Base-by-base conservation (phyloP, 2,113 vertebrate genomes). In the Apodemus sylvaticus region DNA sequence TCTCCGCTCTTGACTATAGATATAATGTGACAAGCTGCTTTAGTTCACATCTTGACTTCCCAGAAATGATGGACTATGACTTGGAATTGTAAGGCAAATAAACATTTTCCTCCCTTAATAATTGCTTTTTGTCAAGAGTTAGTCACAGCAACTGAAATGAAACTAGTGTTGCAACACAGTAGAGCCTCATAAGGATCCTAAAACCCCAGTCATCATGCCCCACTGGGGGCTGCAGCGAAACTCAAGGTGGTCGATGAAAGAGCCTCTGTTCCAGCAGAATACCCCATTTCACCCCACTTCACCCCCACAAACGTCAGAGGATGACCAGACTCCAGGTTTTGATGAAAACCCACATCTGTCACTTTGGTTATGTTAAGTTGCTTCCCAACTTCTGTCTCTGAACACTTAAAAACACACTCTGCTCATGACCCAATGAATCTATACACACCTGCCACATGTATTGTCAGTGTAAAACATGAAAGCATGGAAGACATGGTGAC, bases 401-500 rank as follows among this genome's bases (percentile, higher is more conserved):
- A 2, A 34, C 82, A 24, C 42, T 3, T 7, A 48, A 73, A 39
- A 73, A 29, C 29, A 29, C 13, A 3, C 6, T 48, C 53, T 14
- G 11, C 29, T n/a, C 34, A 24, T 71, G 31, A 34, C 68, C 19
- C 48, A 45, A 16, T 73, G 64, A 22, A 55, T 39, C 51, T 26
- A 4, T 42, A 5, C 26, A 17, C 14, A 39, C 0, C 8, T 20
- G 13, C 0, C 16, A 29, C 3, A 5, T 12, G 17, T 5, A 71
- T 31, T 31, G 12, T 71, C 86, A 36, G 11, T 29, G 29, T 7
- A 31, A 19, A 24, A 31, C 36, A 71, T n/a, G 34, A 64, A 64
- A 3, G 62, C 51, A 20, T 26, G 81, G 55, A n/a, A 82, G 53
- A 51, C 53, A 60, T 24, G 55, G 20, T 22, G 31, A 1, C 34